A percentile compares a stretch with the other conserved stretches of the same genome.
phyloP scores from a whole-genome alignment of 1,140 invertebrate genomes.

The Venturia canescens region DNA sequence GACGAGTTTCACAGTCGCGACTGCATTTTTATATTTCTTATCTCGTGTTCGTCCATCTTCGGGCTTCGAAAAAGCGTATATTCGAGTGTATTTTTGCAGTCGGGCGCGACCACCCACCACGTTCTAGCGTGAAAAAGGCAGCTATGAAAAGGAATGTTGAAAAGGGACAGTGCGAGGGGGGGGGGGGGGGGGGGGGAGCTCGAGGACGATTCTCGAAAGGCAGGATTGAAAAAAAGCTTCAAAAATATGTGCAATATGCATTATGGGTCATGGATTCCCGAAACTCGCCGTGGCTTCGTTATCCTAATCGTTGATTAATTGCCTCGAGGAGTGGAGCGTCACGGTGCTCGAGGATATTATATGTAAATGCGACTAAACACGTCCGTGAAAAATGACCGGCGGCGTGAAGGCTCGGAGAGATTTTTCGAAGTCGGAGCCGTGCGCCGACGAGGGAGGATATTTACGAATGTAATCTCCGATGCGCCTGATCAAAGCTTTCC shows the following conservation, averaged over 20 bases:
- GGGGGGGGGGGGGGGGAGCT: no score
- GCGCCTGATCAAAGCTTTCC: not conserved
- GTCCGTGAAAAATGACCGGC: conserved; percentile 15
- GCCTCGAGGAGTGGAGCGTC: not conserved
- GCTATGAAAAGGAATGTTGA: not conserved
- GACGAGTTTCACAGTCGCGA: not conserved
- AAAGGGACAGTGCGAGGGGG: not conserved
- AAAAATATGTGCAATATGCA: conserved; percentile 14
- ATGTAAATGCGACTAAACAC: not conserved
- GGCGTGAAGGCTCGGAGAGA: not conserved
- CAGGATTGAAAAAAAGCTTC: not conserved
- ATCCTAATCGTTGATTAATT: conserved; percentile 22
- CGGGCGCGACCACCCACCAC: conserved; percentile 17
- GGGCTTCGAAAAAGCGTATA: conserved; percentile 1
- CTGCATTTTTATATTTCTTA: not conserved
- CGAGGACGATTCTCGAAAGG: not conserved
- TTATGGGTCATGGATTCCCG: not conserved
- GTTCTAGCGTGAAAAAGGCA: not conserved
- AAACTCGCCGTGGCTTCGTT: not conserved
- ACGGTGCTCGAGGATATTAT: not conserved
- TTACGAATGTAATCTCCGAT: conserved; percentile 17
- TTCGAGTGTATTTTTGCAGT: conserved; percentile 3
- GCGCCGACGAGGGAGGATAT: not conserved
- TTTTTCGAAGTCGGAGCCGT: not conserved
- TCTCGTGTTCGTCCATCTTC: not conserved